A percentile compares a stretch with the other conserved stretches of the same genome.
phyloP scores from a whole-genome alignment of 2,797 vertebrate genomes.

The Podargus strigoides region DNA sequence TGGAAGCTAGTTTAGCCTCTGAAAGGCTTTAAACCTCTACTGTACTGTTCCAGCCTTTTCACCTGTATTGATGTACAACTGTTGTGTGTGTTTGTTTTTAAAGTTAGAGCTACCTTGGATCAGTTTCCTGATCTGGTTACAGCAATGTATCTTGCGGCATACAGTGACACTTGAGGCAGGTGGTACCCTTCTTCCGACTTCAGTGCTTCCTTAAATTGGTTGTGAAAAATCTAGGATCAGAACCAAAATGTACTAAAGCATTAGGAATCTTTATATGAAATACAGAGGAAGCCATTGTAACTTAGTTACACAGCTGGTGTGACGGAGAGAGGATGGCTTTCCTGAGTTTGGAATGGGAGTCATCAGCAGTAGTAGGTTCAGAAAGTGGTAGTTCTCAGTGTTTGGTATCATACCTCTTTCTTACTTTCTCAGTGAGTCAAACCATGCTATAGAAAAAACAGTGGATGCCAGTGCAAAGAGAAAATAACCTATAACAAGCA shows the following conservation, averaged over 20 bases:
- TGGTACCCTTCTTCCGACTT: neutral
- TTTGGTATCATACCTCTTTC: neutral
- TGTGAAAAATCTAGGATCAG: neutral
- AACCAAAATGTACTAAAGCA: neutral
- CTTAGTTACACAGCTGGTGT: neutral
- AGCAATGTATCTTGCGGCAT: neutral
- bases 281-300: neutral
- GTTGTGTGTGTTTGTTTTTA: neutral
- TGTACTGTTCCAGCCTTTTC: neutral
- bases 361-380: neutral
- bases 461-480: neutral
- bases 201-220: neutral
- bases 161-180: neutral
- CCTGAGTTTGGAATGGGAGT: accelerated
- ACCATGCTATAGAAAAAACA: neutral
- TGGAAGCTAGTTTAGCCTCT: neutral
- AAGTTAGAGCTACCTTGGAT: neutral
- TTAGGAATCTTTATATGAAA: neutral
- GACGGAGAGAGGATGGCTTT: neutral
- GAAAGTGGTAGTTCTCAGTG: neutral
- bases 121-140: neutral
- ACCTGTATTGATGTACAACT: neutral
- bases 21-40: neutral
- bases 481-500: neutral
- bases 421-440: neutral